Conservation (phyloP, 2,797 vertebrate species). For the Silurus lanzhouensis region DNA sequence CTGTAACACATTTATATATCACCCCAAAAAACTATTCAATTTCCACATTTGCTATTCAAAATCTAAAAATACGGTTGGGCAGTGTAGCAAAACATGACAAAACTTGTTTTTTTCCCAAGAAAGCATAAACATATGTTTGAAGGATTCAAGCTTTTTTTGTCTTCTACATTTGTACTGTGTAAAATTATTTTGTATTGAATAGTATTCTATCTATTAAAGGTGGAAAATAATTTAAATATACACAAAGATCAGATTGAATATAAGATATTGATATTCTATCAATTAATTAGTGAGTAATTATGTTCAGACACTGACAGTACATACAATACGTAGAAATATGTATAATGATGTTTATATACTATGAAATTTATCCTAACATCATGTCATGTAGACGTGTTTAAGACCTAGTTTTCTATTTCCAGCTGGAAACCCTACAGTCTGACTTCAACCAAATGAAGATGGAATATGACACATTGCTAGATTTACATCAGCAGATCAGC, state of each 20-base stretch:
- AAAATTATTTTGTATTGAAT: neutral
- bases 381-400: neutral
- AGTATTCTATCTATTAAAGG: neutral
- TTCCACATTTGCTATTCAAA: neutral
- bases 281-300: neutral
- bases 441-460: slow-evolving; percentile 75
- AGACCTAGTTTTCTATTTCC: slow-evolving; percentile 18
- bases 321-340: neutral
- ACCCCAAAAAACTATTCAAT: neutral
- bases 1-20: neutral
- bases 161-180: neutral
- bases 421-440: slow-evolving; percentile 73
- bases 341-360: neutral
- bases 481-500: slow-evolving; percentile 67
- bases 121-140: neutral
- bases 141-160: neutral
- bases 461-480: slow-evolving; percentile 76
- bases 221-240: neutral
- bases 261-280: neutral
- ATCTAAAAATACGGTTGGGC: neutral
- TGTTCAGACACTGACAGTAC: neutral
- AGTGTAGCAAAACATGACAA: neutral
- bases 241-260: neutral
- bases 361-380: neutral
- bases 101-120: neutral